These are phyloP conservation scores for Mesodorylaimus sp. DNA, from an alignment of 2,888 invertebrate genomes.

Conservation along the genomic window DNA sequence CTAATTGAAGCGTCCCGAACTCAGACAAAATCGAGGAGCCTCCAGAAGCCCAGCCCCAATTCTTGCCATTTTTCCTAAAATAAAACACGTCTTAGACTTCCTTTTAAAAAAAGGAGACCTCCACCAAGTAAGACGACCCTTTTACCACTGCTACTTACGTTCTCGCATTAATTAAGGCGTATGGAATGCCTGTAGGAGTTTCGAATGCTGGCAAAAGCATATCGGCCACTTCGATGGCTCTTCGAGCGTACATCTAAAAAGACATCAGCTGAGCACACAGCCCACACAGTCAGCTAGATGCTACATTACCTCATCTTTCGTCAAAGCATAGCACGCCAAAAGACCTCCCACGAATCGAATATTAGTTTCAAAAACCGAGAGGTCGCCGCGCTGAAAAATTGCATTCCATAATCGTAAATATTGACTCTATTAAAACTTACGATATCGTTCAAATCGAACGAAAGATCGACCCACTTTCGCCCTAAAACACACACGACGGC, in stretches of 20 bases:
- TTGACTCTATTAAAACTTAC: too few relatives aligned
- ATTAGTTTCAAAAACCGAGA: constrained; percentile 95
- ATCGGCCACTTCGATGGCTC: constrained; percentile 75
- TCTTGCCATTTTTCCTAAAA: too few relatives aligned
- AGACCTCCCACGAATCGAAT: constrained; percentile 92
- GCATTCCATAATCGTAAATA: too few relatives aligned
- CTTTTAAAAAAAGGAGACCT: too few relatives aligned
- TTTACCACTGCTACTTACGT: constrained; percentile 49
- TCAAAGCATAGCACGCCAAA: constrained; percentile 73
- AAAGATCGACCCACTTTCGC: constrained; percentile 72
- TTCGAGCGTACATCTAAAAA: constrained; percentile 64
- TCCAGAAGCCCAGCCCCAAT: constrained; percentile 90
- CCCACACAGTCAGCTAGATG: too few relatives aligned
- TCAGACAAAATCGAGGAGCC: constrained; percentile 80
- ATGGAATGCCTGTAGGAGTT: constrained; percentile 86
- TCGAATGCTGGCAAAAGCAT: constrained; percentile 87
- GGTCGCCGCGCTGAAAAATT: constrained; percentile 65
- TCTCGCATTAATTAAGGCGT: constrained; percentile 74
- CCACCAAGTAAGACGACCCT: too few relatives aligned
- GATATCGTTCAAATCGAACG: constrained; percentile 48
- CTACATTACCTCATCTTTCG: constrained; percentile 55
- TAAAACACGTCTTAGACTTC: too few relatives aligned
- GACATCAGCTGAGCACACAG: too few relatives aligned
- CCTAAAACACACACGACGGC: too few relatives aligned
- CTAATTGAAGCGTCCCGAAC: constrained; percentile 85